Evolutionary conservation across 2,797 vertebrate genomes (phyloP), one percentile per base, ranked within the genome.

Genomic region (Spinus pinus): DNA sequence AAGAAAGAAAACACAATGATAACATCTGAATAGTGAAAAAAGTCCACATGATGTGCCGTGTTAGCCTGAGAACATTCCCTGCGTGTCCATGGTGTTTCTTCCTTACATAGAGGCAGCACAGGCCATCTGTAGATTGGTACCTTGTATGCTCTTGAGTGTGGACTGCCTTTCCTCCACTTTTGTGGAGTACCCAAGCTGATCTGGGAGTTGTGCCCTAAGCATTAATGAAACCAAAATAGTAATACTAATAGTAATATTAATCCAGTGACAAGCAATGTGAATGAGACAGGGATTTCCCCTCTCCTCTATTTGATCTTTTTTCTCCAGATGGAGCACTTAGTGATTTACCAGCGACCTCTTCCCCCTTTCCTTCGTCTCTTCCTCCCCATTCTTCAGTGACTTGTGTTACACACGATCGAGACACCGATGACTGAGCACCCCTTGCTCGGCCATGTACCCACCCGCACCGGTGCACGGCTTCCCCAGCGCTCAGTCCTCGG

Each of bases 21-120:
- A 75, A 70, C 22, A 1, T 21, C 28, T 56, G 47, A 78, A 56
- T 39, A 67, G 14, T 13, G 25, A 50, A 74, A 53, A 72, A 75
- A 44, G 1, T 4, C 1, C 25, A 27, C 0, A 10, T 27, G 25
- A 39, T 75, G 33, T n/a, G 20, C 49, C 33, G 18, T 2, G 33
- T 65, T 44, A 75, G 31, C 24, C 33, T 17, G 37, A 60, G 47
- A 46, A 67, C 85, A 81, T 81, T 90, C 83, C 66, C 31, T 65
- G 28, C 18, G 0, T 41, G 61, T n/a, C 77, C 57, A 24, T 50
- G 31, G 73, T 1, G 16, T 69, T 90, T 90, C 41, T 54, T 62
- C 33, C 17, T 30, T 16, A 51, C 54, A 53, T 51, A 47, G 65
- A 93, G 47, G 58, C 22, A 3, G 51, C 35, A 64, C 19, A 30